Evolutionary conservation across 2,888 invertebrate genomes (phyloP), one percentile per base, ranked within the genome.

Genomic region (Meloe dianella): DNA sequence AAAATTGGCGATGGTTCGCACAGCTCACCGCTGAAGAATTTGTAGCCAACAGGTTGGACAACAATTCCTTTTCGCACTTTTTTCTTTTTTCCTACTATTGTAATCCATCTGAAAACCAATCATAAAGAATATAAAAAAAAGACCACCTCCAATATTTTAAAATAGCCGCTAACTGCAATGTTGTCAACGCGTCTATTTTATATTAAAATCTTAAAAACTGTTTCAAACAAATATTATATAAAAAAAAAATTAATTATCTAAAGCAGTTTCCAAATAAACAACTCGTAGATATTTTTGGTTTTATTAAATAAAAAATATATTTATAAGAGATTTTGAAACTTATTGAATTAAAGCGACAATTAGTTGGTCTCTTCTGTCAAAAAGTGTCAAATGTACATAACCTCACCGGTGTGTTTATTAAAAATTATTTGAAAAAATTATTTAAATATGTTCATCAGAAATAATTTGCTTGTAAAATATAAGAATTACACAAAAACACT

Each of bases 381-480:
- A 24, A n/a, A n/a, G n/a, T 51, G 51, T 54, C 24, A 54, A 54
- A 54, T 54, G 14, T n/a, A 24, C 22, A 54, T 54, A 54, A 54
- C 54, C 54, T 54, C 54, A 54, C 24, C 54, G 54, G 27, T 51
- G 22, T 51, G 51, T 24, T 54, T 54, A 27, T 54, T 14, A 6
- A 0, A 54, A 12, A 54, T 5, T n/a, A 12, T 54, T 1, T 3
- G 12, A 22, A 22, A 51, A 27, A 20, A 20, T 54, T 2, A 24
- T 27, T 54, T 27, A 57, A 67, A 65, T 65, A 68, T 68, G 68
- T 60, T 68, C 57, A 63, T 22, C 9, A 59, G 65, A 63, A 57
- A 29, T 29, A 56, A 47, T 67, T 71, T 74, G 24, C 62, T 69
- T 24, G 62, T 67, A 17, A 70, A 68, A 64, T 72, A 72, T 58